Evolutionary conservation across 2,797 vertebrate species (phyloP).

Genomic region (Sandelia bainsii): DNA sequence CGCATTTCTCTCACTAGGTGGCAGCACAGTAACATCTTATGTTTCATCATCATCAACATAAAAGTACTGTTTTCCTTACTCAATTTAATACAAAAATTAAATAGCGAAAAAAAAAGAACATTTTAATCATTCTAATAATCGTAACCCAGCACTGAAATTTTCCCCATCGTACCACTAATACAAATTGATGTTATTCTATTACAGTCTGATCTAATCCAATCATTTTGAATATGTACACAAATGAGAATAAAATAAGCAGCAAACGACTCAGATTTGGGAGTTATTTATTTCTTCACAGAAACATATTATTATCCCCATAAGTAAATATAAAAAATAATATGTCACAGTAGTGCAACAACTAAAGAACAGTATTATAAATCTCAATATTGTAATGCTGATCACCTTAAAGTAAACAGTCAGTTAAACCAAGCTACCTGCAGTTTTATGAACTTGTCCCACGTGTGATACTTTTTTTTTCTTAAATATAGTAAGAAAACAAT

Average conservation of each 20-base stretch:
- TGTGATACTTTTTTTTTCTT: slow-evolving; percentile 12
- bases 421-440: not conserved
- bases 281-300: slow-evolving; percentile 46
- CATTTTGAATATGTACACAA: not conserved
- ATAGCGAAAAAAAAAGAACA: not conserved
- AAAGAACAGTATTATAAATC: slow-evolving; percentile 3
- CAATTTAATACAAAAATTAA: not conserved
- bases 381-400: not conserved
- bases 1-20: not conserved
- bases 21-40: not conserved
- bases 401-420: not conserved
- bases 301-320: slow-evolving; percentile 11
- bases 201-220: no score
- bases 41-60: no score
- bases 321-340: slow-evolving; percentile 21
- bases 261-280: slow-evolving; percentile 6
- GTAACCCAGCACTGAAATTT: no score
- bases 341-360: slow-evolving; percentile 14
- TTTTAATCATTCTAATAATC: not conserved
- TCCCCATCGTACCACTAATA: no score
- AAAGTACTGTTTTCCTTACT: not conserved
- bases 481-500: slow-evolving; percentile 11
- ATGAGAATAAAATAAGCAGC: not conserved
- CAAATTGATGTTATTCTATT: no score
- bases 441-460: slow-evolving; percentile 6